phyloP scores from a whole-genome alignment of 2,888 invertebrate species.

The Belgica antarctica region DNA sequence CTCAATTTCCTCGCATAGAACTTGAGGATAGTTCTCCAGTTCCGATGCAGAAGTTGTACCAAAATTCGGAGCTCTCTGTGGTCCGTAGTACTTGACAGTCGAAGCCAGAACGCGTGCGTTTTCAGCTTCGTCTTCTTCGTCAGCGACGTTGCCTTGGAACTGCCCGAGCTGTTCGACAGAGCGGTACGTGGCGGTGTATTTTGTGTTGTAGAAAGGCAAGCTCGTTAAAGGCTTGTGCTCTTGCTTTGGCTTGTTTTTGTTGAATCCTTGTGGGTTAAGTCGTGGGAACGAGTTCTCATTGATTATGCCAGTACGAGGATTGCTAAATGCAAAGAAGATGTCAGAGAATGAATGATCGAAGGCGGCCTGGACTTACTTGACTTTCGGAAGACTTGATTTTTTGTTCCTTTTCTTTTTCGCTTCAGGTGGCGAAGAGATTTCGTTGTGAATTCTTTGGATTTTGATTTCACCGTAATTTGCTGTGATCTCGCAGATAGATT shows the following conservation, averaged over 20 bases:
- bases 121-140: neutral
- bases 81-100: neutral
- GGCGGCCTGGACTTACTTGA: neutral
- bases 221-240: neutral
- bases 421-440: neutral
- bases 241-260: neutral
- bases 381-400: conserved; percentile 3
- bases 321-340: neutral
- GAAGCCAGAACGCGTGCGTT: neutral
- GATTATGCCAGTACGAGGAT: neutral
- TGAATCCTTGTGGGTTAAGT: neutral
- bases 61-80: neutral
- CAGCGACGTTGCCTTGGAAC: too few relatives aligned
- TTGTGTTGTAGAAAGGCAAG: neutral
- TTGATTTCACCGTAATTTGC: neutral
- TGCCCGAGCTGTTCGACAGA: neutral
- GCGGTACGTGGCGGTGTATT: neutral
- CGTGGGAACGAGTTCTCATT: neutral
- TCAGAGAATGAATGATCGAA: neutral
- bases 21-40: neutral
- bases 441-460: neutral
- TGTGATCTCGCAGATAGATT: neutral
- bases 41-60: neutral
- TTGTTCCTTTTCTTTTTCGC: neutral
- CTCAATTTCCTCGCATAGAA: neutral